Conservation (phyloP, 2,113 vertebrate species). For the Malurus alboscapulatus region DNA sequence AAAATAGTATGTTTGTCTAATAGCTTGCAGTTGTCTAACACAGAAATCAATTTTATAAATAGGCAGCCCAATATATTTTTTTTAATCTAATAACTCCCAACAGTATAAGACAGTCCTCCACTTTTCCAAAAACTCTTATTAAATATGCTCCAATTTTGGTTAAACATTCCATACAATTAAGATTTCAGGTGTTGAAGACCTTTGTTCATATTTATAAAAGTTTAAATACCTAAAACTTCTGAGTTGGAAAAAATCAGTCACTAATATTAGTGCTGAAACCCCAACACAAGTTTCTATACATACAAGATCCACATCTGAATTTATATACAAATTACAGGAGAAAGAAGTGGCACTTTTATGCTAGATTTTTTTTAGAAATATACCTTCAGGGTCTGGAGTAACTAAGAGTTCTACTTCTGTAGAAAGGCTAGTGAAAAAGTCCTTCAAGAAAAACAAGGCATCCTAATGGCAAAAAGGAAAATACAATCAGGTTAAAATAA, state of each 20-base stretch:
- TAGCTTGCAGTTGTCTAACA: background rate
- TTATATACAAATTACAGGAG: background rate
- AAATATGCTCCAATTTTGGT: background rate
- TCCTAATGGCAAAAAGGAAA: conserved; percentile 76
- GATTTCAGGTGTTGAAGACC: background rate
- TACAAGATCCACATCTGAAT: background rate
- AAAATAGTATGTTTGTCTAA: background rate
- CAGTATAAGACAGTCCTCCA: background rate
- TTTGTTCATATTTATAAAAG: background rate
- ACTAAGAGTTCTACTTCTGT: conserved; percentile 91
- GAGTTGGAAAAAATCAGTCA: background rate
- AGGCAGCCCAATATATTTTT: background rate
- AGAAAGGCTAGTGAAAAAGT: conserved; percentile 93
- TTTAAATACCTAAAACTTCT: background rate
- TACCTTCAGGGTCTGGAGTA: conserved; percentile 93
- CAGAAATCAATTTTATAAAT: background rate
- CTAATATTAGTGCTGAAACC: background rate
- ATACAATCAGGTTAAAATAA: background rate
- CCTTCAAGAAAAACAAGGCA: conserved; percentile 97
- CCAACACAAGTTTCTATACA: background rate
- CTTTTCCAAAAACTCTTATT: background rate
- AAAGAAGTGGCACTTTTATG: background rate
- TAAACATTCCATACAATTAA: background rate
- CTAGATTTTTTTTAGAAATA: background rate
- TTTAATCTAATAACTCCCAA: background rate